Evolutionary conservation across 2,888 invertebrate genomes (phyloP), one percentile per base, ranked within the genome.

Genomic region (Caenorhabditis virilis): DNA sequence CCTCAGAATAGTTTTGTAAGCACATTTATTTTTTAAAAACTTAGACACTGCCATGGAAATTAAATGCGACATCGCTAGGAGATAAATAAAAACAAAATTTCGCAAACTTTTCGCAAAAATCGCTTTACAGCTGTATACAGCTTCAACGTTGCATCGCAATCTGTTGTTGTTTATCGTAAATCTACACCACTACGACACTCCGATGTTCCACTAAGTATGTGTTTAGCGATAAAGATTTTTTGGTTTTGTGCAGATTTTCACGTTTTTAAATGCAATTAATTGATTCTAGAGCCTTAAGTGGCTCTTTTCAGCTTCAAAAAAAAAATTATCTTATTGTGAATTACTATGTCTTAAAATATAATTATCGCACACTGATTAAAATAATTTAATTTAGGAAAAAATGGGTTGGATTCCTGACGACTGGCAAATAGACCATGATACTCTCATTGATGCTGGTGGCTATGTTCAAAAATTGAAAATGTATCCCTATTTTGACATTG

Each of bases 401-500:
- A 64, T 64, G 64, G 63, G 57, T 49, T 64, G 64, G 64, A 45
- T 53, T 47, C 60, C 60, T 35, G 53, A 65, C 36, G 65, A 65
- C 23, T 59, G 59, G 60, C 54, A 39, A 13, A 57, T 79, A 39
- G 79, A 80, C 52, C 77, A 80, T 56, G 79, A 80, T 43, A 63
- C 74, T 25, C 51, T 79, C 22, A 64, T 97, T 84, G 94, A 95
- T 86, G 89, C 95, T 88, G 95, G 97, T 87, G 95, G 95, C 87
- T 92, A 93, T 89, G 93, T 98, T 87, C 93, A 94, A 80, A 94
- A 95, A 86, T 88, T 97, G 79, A 95, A 97, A 88, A 97, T 98
- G 95, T 98, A 91, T 85, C 98, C 98, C 54, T 97, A 95, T 87
- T 99, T 99, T 86, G 97, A 98, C 85, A 90, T 95, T 82, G 95